Percentiles rank a stretch among this genome's conserved stretches.
These are phyloP conservation scores for Pardalotus punctatus DNA, from an alignment of 2,113 vertebrate genomes.

Conservation along the genomic window DNA sequence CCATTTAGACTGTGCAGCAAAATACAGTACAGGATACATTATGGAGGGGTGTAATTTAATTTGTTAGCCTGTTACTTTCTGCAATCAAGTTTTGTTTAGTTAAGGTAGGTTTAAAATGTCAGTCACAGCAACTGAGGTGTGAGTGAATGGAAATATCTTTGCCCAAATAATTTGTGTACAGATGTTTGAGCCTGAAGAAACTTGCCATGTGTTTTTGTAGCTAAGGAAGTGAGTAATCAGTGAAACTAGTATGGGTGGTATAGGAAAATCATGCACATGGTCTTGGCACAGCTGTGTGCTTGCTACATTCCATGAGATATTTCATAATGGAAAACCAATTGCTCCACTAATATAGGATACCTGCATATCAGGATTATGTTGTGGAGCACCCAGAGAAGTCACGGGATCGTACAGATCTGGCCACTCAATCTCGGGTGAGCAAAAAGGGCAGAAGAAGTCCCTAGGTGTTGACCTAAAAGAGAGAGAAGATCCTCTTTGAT, in stretches of 20 bases:
- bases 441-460: background rate
- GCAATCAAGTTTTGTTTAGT: background rate
- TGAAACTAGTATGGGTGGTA: constrained; percentile 42
- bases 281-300: constrained; percentile 6
- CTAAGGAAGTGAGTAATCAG: constrained; percentile 60
- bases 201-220: constrained; percentile 35
- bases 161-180: background rate
- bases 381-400: background rate
- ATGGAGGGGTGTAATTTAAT: background rate
- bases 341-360: background rate
- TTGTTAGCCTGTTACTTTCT: background rate
- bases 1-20: background rate
- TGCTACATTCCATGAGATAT: constrained; percentile 29
- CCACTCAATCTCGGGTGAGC: background rate
- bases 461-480: background rate
- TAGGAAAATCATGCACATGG: constrained; percentile 42
- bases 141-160: constrained; percentile 5
- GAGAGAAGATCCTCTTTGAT: background rate
- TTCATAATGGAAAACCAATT: constrained; percentile 45
- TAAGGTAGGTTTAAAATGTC: background rate
- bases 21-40: background rate
- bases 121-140: background rate
- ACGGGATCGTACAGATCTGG: background rate
- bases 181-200: constrained; percentile 42
- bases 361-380: background rate